These are phyloP conservation scores for Rhyacophila brunnea DNA, from an alignment of 1,140 invertebrate species.

Conservation along the genomic window DNA sequence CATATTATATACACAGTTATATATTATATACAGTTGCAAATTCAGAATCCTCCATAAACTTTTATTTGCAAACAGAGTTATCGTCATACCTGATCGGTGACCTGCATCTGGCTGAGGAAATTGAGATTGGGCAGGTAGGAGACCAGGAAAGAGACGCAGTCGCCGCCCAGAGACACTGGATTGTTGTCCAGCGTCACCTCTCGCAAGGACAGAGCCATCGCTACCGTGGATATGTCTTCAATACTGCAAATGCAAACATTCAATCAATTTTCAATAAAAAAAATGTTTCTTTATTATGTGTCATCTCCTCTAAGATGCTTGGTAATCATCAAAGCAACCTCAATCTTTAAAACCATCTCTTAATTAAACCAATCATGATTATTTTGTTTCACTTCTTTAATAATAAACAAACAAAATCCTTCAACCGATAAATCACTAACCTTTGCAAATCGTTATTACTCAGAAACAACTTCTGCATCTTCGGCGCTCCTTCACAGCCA, in stretches of 20 bases:
- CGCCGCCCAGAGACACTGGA: slow-evolving; percentile 70
- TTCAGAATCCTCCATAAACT: no score
- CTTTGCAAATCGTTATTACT: slow-evolving; percentile 83
- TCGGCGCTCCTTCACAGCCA: slow-evolving; percentile 78
- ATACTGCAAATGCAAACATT: slow-evolving; percentile 59
- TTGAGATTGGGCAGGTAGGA: slow-evolving; percentile 72
- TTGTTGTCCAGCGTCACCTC: slow-evolving; percentile 88
- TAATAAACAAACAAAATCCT: not conserved
- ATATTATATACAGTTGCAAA: no score
- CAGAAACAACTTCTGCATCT: slow-evolving; percentile 77
- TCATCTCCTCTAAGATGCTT: slow-evolving; percentile 24
- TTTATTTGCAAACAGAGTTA: no score
- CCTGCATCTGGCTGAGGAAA: slow-evolving; percentile 69
- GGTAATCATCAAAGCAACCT: not conserved
- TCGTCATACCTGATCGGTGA: slow-evolving; percentile 67
- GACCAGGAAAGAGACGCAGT: slow-evolving; percentile 76
- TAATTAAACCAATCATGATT: not conserved
- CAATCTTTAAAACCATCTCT: not conserved
- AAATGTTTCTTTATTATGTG: slow-evolving; percentile 28
- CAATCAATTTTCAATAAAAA: slow-evolving; percentile 1
- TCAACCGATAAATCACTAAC: slow-evolving; percentile 45
- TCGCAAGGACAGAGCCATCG: slow-evolving; percentile 68
- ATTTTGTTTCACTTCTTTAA: not conserved
- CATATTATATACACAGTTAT: no score
- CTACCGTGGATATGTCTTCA: slow-evolving; percentile 76